Evolutionary conservation across 2,113 vertebrate genomes (phyloP), one percentile per base, ranked within the genome.

Genomic region (Psephotus haematonotus): DNA sequence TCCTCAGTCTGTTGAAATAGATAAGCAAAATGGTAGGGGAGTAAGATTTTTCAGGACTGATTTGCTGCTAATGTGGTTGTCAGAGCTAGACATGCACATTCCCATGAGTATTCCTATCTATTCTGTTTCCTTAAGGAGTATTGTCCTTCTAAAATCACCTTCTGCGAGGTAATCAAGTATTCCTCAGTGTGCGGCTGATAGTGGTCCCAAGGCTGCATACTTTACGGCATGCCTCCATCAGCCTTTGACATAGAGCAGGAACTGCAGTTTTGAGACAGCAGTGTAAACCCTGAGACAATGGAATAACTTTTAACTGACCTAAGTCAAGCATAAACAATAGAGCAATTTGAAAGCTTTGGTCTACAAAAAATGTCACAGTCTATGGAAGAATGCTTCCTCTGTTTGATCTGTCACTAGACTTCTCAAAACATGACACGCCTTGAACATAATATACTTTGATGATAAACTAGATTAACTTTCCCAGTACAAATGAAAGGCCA

Each of bases 391-490:
- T 97, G 96, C 95, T 95, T 96, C 97, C 95, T 98, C 96, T 97
- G 96, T 98, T 98, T 98, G 97, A 98, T 98, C 98, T 98, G 98
- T 98, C 98, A 98, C 97, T 91, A 82, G 92, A 97, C 91, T 97
- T 97, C 97, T 98, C 97, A 97, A 98, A 98, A 98, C 94, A 97
- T 98, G 98, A 98, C 98, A 98, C 97, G 98, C 95, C 97, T 97
- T 94, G 97, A 98, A 97, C 96, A 97, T 98, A 98, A 98, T 98
- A 98, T 95, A 97, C 97, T 98, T 98, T 98, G 98, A 98, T 98
- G 98, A 98, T 98, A 98, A 98, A 98, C 97, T 98, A 98, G 98
- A 98, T 99, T 99, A 98, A 98, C 97, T 98, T 98, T 98, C 96
- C 91, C 96, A 97, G 96, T 98, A 98, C 98, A 98, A 98, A 98